phyloP scores from a whole-genome alignment of 2,797 vertebrate species.

The Falco biarmicus region DNA sequence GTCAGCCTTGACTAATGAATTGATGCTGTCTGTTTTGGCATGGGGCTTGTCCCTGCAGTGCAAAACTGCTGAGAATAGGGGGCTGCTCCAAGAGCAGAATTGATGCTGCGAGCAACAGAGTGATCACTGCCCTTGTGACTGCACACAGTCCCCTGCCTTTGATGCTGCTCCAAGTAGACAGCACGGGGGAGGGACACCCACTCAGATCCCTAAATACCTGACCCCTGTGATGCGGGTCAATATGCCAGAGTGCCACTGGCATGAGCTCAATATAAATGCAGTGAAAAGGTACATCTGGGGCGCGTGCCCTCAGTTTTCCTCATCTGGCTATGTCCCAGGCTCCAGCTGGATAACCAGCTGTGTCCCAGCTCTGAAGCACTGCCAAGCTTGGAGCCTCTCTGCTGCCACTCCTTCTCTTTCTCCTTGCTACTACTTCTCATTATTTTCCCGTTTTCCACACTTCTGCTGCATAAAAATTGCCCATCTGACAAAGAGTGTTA shows the following conservation, averaged over 20 bases:
- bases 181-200: neutral
- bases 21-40: neutral
- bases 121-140: neutral
- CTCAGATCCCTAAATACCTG: neutral
- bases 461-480: slow-evolving; percentile 23
- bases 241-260: neutral
- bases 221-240: neutral
- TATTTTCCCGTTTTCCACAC: slow-evolving; percentile 8
- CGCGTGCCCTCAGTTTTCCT: neutral
- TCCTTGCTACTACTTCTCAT: slow-evolving; percentile 22
- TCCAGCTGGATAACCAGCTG: slow-evolving; percentile 63
- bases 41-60: neutral
- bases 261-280: neutral
- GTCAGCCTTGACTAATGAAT: neutral
- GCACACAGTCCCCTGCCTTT: neutral
- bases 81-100: neutral
- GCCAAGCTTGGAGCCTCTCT: slow-evolving; percentile 17
- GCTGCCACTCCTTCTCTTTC: slow-evolving; percentile 7
- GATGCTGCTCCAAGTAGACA: rapidly evolving
- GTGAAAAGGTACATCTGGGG: slow-evolving; percentile 4
- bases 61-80: neutral
- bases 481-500: slow-evolving; percentile 16
- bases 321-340: neutral
- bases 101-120: neutral
- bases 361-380: neutral